A percentile compares a stretch with the other conserved stretches of the same genome.
These are phyloP conservation scores for Mixornis gularis DNA, from an alignment of 2,113 vertebrate species.

Conservation along the genomic window DNA sequence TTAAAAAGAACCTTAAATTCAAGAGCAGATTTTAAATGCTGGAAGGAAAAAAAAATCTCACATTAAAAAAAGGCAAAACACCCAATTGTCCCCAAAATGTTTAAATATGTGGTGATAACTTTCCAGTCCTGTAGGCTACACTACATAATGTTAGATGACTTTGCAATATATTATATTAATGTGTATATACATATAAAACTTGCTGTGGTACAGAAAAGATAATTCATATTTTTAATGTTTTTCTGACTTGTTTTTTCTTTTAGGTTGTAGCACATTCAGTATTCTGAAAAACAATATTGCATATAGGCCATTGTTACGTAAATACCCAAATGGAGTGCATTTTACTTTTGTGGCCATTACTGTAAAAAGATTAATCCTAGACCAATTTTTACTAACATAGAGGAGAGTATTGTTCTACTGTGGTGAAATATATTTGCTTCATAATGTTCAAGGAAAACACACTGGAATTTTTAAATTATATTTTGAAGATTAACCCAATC, in stretches of 20 bases:
- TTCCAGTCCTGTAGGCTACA: background rate
- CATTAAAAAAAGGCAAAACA: rapidly evolving
- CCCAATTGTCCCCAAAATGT: rapidly evolving
- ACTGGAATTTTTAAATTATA: background rate
- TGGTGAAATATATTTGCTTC: background rate
- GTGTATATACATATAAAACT: background rate
- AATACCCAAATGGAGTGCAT: background rate
- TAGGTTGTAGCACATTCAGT: background rate
- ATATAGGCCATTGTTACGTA: background rate
- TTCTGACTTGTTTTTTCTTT: background rate
- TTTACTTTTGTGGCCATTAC: background rate
- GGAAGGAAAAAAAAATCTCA: background rate
- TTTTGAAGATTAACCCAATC: background rate
- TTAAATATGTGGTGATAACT: background rate
- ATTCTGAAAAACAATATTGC: background rate
- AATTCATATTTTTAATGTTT: background rate
- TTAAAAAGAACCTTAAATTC: background rate
- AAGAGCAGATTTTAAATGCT: conserved; percentile 4
- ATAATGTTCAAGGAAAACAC: background rate
- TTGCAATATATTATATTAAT: background rate
- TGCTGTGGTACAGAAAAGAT: rapidly evolving
- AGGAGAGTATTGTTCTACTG: background rate
- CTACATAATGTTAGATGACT: background rate
- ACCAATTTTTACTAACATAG: background rate
- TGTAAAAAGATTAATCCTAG: background rate